Base-by-base conservation (phyloP, 64 coral and sea anemone species). In the Montipora sp. region DNA sequence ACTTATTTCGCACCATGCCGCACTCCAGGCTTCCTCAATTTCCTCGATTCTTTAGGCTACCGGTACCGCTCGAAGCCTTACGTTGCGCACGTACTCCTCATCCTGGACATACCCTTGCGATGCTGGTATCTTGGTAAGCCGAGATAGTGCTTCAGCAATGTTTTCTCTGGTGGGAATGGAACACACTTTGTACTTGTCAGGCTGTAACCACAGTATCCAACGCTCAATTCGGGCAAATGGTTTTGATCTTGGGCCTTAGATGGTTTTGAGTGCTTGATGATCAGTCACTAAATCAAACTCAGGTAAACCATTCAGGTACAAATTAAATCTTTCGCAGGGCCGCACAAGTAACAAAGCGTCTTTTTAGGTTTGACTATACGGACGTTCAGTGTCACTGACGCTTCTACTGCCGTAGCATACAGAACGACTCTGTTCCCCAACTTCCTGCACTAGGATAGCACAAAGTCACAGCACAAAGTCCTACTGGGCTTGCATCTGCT, bases 221-320 rank as follows among this genome's bases (percentile, higher is more conserved):
- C 3, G 75, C 47, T 77, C 6, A 46, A 77, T 77, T 14, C 24
- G 27, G 1, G 27, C 24, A 1, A 43, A 77, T 77, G 75, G 45
- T 3, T 77, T 77, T 47, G 75, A 77, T 27, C 57, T 87, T n/a
- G 19, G 53, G 3, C n/a, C 22, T 46, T 85, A 85, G 22, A 70
- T 70, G 19, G 61, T 68, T 11, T 85, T 85, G 7, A 85, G 20
- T 14, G 82, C 22, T 44, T 68, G 15, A 47, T 85, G 59, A 27
- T 68, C 82, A 18, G 82, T 85, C 55, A 85, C 36, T 19, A 85
- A 36, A 7, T 85, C 82, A 66, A 85, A 85, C 7, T 77, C 58
- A 44, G 75, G 75, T 13, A 77, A 47, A 43, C 75, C 75, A 46
- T 77, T 46, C 75, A 77, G 45, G 36, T 43, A 45, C 75, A 43